Conservation (phyloP, 2,888 invertebrate genomes). For the Leptogaster cylindrica region DNA sequence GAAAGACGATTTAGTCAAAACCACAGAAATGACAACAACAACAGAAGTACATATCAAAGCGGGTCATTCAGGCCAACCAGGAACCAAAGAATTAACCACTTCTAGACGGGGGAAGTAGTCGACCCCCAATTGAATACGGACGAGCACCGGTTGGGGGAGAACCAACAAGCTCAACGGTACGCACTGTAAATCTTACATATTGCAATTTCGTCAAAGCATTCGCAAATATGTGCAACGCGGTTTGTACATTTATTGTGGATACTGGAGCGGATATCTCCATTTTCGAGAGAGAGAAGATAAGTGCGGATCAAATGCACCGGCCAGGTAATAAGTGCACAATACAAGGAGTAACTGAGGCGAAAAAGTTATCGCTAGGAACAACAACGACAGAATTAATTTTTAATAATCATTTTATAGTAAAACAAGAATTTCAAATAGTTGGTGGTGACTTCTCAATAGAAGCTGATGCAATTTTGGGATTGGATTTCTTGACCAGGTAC, state of each 20-base stretch:
- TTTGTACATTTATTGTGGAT: conserved; percentile 19
- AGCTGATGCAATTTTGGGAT: conserved; percentile 11
- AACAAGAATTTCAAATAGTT: conserved; percentile 28
- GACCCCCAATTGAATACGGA: background rate
- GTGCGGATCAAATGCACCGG: background rate
- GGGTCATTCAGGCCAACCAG: background rate
- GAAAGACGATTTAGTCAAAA: background rate
- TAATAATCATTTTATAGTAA: background rate
- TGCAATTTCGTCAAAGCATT: conserved; percentile 13
- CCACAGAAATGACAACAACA: background rate
- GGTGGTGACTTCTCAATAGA: background rate
- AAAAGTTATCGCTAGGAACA: background rate
- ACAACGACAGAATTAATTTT: background rate
- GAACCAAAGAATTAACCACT: background rate
- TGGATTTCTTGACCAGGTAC: conserved; percentile 7
- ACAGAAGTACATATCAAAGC: background rate
- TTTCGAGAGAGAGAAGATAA: conserved; percentile 2
- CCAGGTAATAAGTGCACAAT: conserved; percentile 1
- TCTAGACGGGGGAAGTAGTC: conserved; percentile 3
- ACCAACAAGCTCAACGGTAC: background rate
- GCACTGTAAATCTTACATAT: background rate
- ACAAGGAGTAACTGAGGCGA: conserved; percentile 12
- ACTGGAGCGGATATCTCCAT: conserved; percentile 25
- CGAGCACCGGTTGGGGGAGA: conserved; percentile 5
- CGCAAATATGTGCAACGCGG: background rate